phyloP scores from a whole-genome alignment of 2,888 invertebrate genomes.

The Entomobrya proxima region DNA sequence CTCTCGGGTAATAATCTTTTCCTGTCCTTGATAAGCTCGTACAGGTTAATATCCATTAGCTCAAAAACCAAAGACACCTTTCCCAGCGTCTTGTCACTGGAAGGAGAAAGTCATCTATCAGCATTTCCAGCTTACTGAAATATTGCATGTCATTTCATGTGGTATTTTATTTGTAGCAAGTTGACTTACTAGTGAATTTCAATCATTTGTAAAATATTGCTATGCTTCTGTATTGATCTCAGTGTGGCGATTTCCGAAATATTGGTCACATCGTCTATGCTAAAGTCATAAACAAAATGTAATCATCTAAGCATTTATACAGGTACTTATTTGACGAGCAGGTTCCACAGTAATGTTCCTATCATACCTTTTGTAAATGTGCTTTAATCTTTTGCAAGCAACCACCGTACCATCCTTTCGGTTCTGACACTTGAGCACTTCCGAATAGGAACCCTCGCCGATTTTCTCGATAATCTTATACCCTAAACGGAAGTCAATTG shows the following conservation, averaged over 20 bases:
- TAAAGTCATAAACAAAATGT: constrained; percentile 71
- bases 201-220: constrained; percentile 82
- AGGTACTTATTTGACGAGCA: background rate
- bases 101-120: constrained; percentile 42
- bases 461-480: constrained; percentile 83
- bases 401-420: constrained; percentile 80
- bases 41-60: constrained; percentile 84
- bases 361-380: constrained; percentile 80
- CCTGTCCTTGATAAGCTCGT: constrained; percentile 81
- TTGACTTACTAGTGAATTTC: constrained; percentile 82
- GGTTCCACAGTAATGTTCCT: background rate
- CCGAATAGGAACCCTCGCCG: constrained; percentile 85
- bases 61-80: constrained; percentile 83
- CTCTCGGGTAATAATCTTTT: constrained; percentile 80
- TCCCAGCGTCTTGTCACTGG: constrained; percentile 81
- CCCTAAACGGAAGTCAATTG: constrained; percentile 80
- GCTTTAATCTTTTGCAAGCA: constrained; percentile 83
- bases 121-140: background rate
- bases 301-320: constrained; percentile 42
- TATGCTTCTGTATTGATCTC: constrained; percentile 81
- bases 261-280: constrained; percentile 78
- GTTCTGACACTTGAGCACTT: constrained; percentile 83
- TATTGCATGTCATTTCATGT: background rate
- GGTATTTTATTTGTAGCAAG: background rate
- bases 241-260: constrained; percentile 82